phyloP scores from a whole-genome alignment of 2,888 invertebrate species.

The Ganaspis brasiliensis region DNA sequence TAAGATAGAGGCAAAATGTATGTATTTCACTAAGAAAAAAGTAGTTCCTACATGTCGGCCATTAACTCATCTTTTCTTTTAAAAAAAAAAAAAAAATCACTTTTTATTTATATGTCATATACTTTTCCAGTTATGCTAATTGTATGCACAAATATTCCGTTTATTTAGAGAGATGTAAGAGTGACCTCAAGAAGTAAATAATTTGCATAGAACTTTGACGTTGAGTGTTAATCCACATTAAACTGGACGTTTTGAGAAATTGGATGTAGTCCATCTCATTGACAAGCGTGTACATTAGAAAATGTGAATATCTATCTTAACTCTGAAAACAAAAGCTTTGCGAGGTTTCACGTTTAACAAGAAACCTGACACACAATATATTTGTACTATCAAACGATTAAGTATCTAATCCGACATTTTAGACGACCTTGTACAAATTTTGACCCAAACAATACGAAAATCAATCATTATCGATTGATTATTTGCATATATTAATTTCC shows the following conservation, averaged over 20 bases:
- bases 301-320: constrained; percentile 17
- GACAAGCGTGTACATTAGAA: constrained; percentile 13
- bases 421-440: not conserved
- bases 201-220: not conserved
- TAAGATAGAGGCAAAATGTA: too few relatives aligned
- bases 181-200: not conserved
- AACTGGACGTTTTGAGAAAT: constrained; percentile 32
- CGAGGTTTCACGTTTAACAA: not conserved
- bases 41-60: too few relatives aligned
- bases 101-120: too few relatives aligned
- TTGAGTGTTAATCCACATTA: not conserved
- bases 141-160: too few relatives aligned
- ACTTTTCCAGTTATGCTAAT: too few relatives aligned
- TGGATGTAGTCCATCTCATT: constrained; percentile 17
- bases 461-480: not conserved
- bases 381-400: constrained; percentile 1
- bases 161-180: too few relatives aligned
- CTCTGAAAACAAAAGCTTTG: not conserved
- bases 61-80: too few relatives aligned
- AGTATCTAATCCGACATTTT: not conserved
- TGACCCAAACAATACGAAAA: not conserved
- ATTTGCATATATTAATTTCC: not conserved
- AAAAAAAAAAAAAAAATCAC: too few relatives aligned
- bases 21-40: too few relatives aligned
- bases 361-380: not conserved